phyloP scores from a whole-genome alignment of 2,797 vertebrate species.

The Potorous gilbertii region DNA sequence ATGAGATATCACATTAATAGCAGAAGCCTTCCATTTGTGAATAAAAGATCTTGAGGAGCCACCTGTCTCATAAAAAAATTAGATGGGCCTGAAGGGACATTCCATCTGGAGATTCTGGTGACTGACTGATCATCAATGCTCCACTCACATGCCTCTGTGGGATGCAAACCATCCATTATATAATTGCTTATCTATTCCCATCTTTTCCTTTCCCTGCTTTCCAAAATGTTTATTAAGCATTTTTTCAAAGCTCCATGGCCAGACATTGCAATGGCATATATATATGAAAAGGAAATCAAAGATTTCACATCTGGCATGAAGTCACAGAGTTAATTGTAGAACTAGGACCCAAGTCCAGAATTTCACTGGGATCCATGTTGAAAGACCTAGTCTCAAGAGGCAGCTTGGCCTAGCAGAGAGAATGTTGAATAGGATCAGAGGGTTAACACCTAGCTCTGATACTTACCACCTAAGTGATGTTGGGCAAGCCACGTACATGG shows the following conservation, averaged over 20 bases:
- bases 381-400: not conserved
- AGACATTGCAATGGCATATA: conserved; percentile 6
- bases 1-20: conserved; percentile 37
- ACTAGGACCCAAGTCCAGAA: not conserved
- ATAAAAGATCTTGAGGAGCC: conserved; percentile 29
- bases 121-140: not conserved
- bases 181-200: conserved; percentile 11
- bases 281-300: not conserved
- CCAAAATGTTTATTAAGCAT: conserved; percentile 45
- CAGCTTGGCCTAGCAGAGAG: not conserved
- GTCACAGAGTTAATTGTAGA: not conserved
- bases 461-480: not conserved
- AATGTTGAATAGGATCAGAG: not conserved
- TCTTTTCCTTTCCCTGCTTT: conserved; percentile 40
- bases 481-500: not conserved
- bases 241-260: conserved; percentile 41
- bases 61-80: conserved; percentile 50
- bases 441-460: not conserved
- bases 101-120: conserved; percentile 3
- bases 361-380: not conserved
- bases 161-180: conserved; percentile 44
- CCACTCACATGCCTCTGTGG: conserved; percentile 25
- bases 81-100: conserved; percentile 24
- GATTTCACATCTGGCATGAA: not conserved
- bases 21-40: conserved; percentile 43